Conservation (phyloP, 2,888 invertebrate genomes). For the Clusia tigrina region DNA sequence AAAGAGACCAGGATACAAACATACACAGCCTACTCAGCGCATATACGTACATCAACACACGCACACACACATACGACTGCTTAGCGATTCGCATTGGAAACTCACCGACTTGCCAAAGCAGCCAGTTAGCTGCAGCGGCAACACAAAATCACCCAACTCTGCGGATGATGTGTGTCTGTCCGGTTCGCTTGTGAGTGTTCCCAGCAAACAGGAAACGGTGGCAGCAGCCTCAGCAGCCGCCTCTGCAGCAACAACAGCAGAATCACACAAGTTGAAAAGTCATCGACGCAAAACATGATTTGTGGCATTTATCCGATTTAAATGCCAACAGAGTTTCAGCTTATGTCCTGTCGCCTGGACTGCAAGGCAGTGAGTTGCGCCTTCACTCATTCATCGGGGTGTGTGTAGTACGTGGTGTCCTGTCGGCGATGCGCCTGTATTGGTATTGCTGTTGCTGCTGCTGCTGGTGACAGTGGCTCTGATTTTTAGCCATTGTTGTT, state of each 20-base stretch:
- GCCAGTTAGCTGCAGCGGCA: too few species aligned
- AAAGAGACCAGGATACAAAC: neutral
- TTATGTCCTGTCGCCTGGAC: neutral
- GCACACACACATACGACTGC: neutral
- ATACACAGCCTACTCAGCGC: neutral
- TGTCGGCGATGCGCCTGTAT: neutral
- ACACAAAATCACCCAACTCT: too few species aligned
- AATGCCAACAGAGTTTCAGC: slow-evolving; percentile 20
- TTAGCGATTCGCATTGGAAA: neutral
- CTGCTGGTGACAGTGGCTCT: neutral
- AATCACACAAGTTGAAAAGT: slow-evolving; percentile 27
- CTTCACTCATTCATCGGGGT: too few species aligned
- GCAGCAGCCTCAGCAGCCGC: neutral
- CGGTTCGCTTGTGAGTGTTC: neutral
- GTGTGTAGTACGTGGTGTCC: too few species aligned
- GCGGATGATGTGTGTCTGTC: neutral
- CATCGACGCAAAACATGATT: slow-evolving; percentile 33
- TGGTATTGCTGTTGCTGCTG: neutral
- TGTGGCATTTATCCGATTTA: slow-evolving; percentile 36
- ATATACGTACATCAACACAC: neutral
- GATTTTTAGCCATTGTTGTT: neutral
- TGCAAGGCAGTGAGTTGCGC: neutral
- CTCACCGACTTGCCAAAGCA: too few species aligned
- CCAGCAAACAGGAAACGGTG: neutral
- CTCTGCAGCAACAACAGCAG: neutral